Percentiles rank a stretch among this genome's conserved stretches.
Conservation (phyloP, 2,888 invertebrate species). For the Ornithoptera priamus region DNA sequence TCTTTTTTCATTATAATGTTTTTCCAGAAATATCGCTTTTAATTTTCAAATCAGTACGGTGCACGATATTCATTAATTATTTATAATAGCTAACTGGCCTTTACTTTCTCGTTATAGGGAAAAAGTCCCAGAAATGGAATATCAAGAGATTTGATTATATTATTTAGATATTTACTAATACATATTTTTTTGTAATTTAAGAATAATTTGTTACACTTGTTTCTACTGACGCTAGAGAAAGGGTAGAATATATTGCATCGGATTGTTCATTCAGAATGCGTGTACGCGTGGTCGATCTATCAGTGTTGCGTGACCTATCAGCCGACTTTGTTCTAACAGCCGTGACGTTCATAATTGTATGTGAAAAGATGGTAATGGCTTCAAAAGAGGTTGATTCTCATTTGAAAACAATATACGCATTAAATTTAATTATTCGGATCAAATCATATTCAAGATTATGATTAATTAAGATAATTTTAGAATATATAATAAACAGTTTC, state of each 20-base stretch:
- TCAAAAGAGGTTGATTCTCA: conserved; percentile 19
- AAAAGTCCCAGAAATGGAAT: too few species aligned
- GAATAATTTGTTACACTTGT: neutral
- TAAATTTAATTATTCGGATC: neutral
- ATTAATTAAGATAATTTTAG: neutral
- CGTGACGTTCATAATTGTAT: conserved; percentile 63
- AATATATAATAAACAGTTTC: neutral
- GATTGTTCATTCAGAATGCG: conserved; percentile 35
- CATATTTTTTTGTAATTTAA: neutral
- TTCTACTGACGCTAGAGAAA: neutral
- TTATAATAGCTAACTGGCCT: too few species aligned
- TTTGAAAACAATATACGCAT: conserved; percentile 31
- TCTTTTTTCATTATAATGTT: neutral
- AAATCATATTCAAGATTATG: neutral
- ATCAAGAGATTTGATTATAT: too few species aligned
- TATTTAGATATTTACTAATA: too few species aligned
- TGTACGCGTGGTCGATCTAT: conserved; percentile 56
- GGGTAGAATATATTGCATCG: conserved; percentile 10
- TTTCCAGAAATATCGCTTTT: neutral
- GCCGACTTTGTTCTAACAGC: conserved; percentile 50
- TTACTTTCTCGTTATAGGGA: too few species aligned
- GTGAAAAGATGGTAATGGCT: conserved; percentile 18
- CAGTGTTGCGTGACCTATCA: conserved; percentile 62
- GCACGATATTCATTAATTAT: too few species aligned
- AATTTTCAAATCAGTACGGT: neutral